These are phyloP conservation scores for Gymnoscelis rufifasciata DNA, from an alignment of 2,888 invertebrate genomes.

Conservation along the genomic window DNA sequence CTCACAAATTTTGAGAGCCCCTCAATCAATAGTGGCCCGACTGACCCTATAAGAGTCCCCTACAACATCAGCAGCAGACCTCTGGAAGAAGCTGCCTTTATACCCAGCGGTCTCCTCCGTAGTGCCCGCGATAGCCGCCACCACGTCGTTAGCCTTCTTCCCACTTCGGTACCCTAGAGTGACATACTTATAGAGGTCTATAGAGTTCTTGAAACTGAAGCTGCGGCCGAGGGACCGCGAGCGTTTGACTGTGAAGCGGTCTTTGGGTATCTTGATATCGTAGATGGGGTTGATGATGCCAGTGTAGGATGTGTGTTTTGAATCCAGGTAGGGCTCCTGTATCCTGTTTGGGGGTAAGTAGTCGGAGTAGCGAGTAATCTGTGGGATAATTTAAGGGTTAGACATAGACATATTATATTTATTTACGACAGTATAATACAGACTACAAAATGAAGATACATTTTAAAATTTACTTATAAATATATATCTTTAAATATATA, in stretches of 20 bases:
- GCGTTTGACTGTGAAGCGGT: slow-evolving; percentile 62
- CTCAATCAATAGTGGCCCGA: slow-evolving; percentile 59
- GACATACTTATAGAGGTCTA: slow-evolving; percentile 58
- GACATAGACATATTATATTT: too few species aligned
- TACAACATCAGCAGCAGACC: slow-evolving; percentile 53
- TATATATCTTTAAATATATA: too few species aligned
- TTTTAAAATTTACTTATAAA: too few species aligned
- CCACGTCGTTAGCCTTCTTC: slow-evolving; percentile 61
- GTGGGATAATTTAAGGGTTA: slow-evolving; percentile 6
- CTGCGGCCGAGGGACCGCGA: slow-evolving; percentile 64
- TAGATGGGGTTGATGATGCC: slow-evolving; percentile 69
- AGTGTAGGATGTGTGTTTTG: slow-evolving; percentile 40
- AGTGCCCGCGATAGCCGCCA: slow-evolving; percentile 57
- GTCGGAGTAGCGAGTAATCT: slow-evolving; percentile 51
- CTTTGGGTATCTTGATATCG: slow-evolving; percentile 61
- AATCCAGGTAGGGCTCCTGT: slow-evolving; percentile 23
- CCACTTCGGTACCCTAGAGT: slow-evolving; percentile 55
- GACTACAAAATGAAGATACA: too few species aligned
- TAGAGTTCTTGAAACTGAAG: slow-evolving; percentile 48
- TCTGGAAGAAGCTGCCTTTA: slow-evolving; percentile 58
- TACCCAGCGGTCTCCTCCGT: slow-evolving; percentile 59
- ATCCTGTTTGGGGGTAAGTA: slow-evolving; percentile 44
- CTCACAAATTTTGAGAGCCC: too few species aligned
- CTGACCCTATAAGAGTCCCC: slow-evolving; percentile 65
- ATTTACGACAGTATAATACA: too few species aligned